phyloP scores from a whole-genome alignment of 2,797 vertebrate species.

The Nasua narica region DNA sequence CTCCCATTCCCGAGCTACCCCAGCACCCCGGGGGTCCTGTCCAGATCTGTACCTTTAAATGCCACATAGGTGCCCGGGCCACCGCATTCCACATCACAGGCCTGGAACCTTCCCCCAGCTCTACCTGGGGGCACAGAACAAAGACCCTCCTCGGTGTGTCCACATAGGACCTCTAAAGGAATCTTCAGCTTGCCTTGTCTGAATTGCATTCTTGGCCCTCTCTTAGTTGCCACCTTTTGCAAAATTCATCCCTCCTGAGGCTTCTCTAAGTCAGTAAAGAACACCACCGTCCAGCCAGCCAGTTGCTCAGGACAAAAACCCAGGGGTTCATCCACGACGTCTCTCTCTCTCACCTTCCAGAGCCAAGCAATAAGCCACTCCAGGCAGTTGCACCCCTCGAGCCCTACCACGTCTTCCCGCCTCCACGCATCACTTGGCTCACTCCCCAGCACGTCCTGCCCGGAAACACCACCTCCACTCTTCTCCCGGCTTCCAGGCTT shows the following conservation, averaged over 20 bases:
- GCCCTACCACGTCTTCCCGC: neutral
- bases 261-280: neutral
- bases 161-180: neutral
- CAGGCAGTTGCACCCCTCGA: neutral
- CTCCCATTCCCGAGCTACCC: neutral
- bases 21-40: neutral
- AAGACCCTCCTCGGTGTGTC: neutral
- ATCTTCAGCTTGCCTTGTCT: neutral
- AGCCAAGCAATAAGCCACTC: neutral
- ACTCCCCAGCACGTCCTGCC: neutral
- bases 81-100: neutral
- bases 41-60: neutral
- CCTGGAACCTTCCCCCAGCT: neutral
- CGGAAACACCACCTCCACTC: neutral
- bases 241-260: neutral
- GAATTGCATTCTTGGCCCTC: neutral
- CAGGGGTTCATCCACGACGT: too few relatives aligned
- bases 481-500: neutral
- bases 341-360: neutral
- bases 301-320: neutral
- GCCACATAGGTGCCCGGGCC: neutral
- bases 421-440: fast-evolving
- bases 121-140: neutral
- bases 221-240: neutral
- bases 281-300: neutral